Evolutionary conservation across 2,888 invertebrate species (phyloP), one percentile per base, ranked within the genome.

Genomic region (Pseudolycoriella hygida): DNA sequence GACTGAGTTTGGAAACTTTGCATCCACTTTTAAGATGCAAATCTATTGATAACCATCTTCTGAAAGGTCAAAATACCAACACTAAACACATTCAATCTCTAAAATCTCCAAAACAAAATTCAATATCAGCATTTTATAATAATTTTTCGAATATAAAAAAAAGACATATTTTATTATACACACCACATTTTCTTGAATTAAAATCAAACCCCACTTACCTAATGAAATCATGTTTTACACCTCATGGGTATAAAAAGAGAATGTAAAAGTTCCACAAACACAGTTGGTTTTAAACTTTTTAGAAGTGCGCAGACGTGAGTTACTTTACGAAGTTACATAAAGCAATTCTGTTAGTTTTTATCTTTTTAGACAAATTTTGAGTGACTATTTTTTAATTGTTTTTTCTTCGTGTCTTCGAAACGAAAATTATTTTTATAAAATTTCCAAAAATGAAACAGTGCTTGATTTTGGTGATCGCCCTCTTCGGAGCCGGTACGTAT

Each of bases 401-500:
- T 43, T 31, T 31, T 4, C 10, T 34, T 14, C n/a, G 12, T 34
- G 34, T 14, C n/a, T 34, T 34, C 34, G 15, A 34, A 34, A 14
- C 18, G 14, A 39, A 38, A 15, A 32, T 40, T 12, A 31, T 2
- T 43, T 34, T 11, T 32, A 32, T 10, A 43, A 37, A 20, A 19
- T 43, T 43, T n/a, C n/a, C 34, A 45, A 52, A 57, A 59, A 66
- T 64, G 65, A 65, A 64, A 55, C 62, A 59, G 58, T 64, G 62
- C 57, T 52, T 66, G 56, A 54, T 66, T 54, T 59, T 75, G 66
- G 73, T 74, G 64, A 71, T 73, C 66, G 74, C 74, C 69, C 70
- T 76, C 51, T 66, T 67, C 67, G 74, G 75, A 73, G 72, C 74
- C 70, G 75, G 75, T 76, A 75, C 69, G 75, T 75, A 75, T 62